A percentile compares a stretch with the other conserved stretches of the same genome.
Conservation (phyloP, 1,140 invertebrate genomes). For the Apocrypta bakeri region DNA sequence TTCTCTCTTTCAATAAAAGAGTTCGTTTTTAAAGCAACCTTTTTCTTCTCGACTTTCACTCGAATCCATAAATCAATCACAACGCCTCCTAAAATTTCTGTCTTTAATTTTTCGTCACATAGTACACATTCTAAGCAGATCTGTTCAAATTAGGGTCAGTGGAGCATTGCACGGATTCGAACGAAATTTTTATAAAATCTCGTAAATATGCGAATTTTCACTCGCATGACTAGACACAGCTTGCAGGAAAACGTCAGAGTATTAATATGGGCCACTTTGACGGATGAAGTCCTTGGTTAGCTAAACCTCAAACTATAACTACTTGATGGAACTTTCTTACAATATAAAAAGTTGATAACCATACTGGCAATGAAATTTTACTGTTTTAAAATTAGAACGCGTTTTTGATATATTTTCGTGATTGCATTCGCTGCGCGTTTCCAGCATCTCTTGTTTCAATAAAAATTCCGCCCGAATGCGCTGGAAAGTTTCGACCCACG, state of each 20-base stretch:
- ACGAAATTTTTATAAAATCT: not conserved
- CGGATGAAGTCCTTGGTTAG: not conserved
- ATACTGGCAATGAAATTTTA: not conserved
- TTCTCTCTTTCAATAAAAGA: not conserved
- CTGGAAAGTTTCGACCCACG: too few species aligned
- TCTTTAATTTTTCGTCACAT: not conserved
- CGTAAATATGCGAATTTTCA: not conserved
- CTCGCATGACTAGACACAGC: constrained; percentile 5
- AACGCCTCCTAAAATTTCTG: not conserved
- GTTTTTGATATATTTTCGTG: not conserved
- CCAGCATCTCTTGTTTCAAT: too few species aligned
- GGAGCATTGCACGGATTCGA: not conserved
- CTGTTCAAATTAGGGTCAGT: constrained; percentile 15
- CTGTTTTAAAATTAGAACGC: not conserved
- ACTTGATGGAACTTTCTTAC: not conserved
- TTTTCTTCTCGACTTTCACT: not conserved
- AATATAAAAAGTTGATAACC: not conserved
- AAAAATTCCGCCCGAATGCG: too few species aligned
- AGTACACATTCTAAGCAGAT: not conserved
- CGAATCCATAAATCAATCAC: not conserved
- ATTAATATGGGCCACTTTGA: not conserved
- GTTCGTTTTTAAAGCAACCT: not conserved
- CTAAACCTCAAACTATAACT: not conserved
- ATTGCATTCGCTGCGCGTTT: not conserved
- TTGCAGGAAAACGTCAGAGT: not conserved